Evolutionary conservation across 2,888 invertebrate species (phyloP), one percentile per base, ranked within the genome.

Genomic region (Idaea aversata): DNA sequence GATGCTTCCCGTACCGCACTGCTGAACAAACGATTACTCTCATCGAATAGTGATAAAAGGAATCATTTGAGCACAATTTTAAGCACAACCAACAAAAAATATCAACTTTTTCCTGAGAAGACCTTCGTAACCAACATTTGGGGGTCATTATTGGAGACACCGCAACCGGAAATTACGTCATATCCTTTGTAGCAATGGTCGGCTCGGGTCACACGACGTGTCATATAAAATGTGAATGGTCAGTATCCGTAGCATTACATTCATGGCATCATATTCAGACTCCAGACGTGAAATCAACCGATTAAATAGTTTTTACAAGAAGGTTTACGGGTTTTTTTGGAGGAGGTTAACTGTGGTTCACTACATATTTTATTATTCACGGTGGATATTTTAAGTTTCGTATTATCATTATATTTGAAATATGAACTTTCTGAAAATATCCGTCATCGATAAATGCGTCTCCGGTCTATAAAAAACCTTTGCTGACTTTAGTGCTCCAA

Each of bases 1-100:
- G 38, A 64, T 64, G 63, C 68, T 62, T 65, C 25, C 3, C 25
- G 25, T 25, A 25, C 25, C 25, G 25, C 25, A 25, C 25, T 25
- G 25, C 2, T 25, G 1, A 25, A 25, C 25, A 25, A 25, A 25
- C 25, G 25, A 47, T 47, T 13, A 3, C 13, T 47, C 13, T 47
- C 47, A 10, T 47, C 47, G 7, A 47, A 4, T 13, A 47, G 13
- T 47, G 4, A 47, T 47, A 13, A 10, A 7, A 47, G 47, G 7
- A 47, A 47, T 47, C 47, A 13, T 36, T 36, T 36, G 36, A 13
- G 10, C 47, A 10, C 7, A 47, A 47, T 47, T 47, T 47, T 13
- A 47, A 47, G 7, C 47, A 47, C 47, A 10, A 47, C 47, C 47
- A 47, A 47, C 5, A 5, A 5, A 47, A 47, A 47, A 47, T 47